Percentiles rank a stretch among this genome's conserved stretches.
phyloP scores from a whole-genome alignment of 2,113 vertebrate species.

The Petromus typicus region DNA sequence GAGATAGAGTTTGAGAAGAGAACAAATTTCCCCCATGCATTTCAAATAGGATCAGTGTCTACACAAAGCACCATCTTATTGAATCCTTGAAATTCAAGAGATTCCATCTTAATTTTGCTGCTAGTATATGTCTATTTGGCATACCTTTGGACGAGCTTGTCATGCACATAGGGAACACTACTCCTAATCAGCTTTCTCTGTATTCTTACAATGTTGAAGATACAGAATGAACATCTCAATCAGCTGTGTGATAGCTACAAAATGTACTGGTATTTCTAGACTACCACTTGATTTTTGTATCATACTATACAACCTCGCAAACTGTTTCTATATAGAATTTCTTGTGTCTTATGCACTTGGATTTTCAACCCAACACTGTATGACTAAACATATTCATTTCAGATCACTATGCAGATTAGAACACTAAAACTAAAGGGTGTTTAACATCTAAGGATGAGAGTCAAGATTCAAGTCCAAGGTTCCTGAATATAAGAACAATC shows the following conservation, averaged over 20 bases:
- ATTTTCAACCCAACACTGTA: not conserved
- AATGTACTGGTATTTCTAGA: constrained; percentile 3
- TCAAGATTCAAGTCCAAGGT: constrained; percentile 17
- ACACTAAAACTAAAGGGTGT: not conserved
- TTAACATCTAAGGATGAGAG: not conserved
- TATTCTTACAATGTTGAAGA: constrained; percentile 17
- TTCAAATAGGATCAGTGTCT: not conserved
- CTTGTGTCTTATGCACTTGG: not conserved
- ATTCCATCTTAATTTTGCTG: not conserved
- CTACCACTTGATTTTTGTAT: constrained; percentile 45
- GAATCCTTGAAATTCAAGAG: not conserved
- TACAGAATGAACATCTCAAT: constrained; percentile 16
- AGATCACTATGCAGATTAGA: constrained; percentile 23
- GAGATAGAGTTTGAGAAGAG: constrained; percentile 2
- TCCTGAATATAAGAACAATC: constrained; percentile 40
- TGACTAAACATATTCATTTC: not conserved
- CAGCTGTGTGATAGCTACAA: not conserved
- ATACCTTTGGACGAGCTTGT: constrained; percentile 25
- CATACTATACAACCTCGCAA: constrained; percentile 35
- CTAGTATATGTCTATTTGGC: not conserved
- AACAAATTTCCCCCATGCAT: not conserved
- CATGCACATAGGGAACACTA: not conserved
- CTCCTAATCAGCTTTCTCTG: constrained; percentile 10
- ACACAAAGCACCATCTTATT: not conserved
- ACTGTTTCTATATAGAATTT: not conserved